Base-by-base conservation (phyloP, 2,797 vertebrate species). In the Erpetoichthys calabaricus region DNA sequence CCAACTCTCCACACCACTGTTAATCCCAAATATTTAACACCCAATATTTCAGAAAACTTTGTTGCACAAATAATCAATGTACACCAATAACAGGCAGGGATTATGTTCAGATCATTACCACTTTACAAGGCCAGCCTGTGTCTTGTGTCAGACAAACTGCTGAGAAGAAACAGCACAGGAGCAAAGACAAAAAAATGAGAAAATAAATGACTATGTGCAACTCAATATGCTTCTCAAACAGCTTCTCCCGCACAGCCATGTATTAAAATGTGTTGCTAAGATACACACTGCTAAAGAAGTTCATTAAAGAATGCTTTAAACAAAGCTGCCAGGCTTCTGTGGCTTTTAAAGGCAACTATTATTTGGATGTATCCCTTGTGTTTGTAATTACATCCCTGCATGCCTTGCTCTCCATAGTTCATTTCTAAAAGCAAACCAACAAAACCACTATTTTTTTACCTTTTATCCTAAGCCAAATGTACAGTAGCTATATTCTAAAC, bases 251-350 rank as follows among this genome's bases (percentile, higher is more conserved):
- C 75, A 71, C 68, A 63, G 62, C 68, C 65, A 75, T 71, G 75
- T 70, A 80, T 88, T 85, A 85, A 85, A 87, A 83, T 59, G 79
- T 70, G 88, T 90, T 90, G 88, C 90, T 89, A 90, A 72, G 87
- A 89, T 80, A 90, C 86, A 66, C 71, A 67, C 72, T 69, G 68
- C 73, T 78, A 74, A 74, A 82, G 82, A 86, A 87, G 86, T 88
- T 89, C 82, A 90, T 90, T 89, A 86, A 84, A 85, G 71, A 78
- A 84, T 75, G 76, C 75, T 80, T 80, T 80, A 75, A 72, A 75
- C 79, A 74, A 70, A 75, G 79, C 78, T 69, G 78, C 73, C 72
- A 73, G 79, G 68, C 68, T 72, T 70, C 43, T 65, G 66, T 72
- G 71, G 70, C 73, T 71, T 67, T 68, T 68, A 68, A 68, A 78